These are phyloP conservation scores for Acrocephalus arundinaceus DNA, from an alignment of 2,113 vertebrate species.

Conservation along the genomic window DNA sequence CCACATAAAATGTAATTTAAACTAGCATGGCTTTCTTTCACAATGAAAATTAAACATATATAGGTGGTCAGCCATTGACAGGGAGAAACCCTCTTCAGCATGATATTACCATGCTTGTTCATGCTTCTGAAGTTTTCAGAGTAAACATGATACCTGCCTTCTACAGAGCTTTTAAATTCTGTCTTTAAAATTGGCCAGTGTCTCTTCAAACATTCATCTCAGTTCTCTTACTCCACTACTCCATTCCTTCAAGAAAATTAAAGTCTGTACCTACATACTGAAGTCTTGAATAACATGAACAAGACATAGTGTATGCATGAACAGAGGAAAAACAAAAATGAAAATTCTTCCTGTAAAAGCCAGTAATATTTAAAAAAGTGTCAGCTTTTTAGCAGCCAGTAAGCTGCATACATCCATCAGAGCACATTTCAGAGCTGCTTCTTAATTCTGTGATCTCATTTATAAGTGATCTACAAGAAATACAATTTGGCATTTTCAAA, in stretches of 20 bases:
- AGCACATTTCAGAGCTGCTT: neutral
- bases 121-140: neutral
- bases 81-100: neutral
- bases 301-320: neutral
- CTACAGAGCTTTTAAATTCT: neutral
- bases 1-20: neutral
- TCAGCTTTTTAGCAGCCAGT: neutral
- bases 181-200: neutral
- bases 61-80: neutral
- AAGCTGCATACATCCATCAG: neutral
- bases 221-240: neutral
- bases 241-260: neutral
- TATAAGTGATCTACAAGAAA: neutral
- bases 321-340: neutral
- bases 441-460: slow-evolving; percentile 2
- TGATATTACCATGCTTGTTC: neutral
- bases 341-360: neutral
- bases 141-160: neutral
- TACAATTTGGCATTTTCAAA: slow-evolving; percentile 4
- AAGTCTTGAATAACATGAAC: neutral
- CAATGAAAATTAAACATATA: neutral
- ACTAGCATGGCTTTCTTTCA: neutral
- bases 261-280: neutral
- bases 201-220: neutral
- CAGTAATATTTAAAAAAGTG: neutral